Base-by-base conservation (phyloP, 2,797 vertebrate species). In the Chloroceryle inda region DNA sequence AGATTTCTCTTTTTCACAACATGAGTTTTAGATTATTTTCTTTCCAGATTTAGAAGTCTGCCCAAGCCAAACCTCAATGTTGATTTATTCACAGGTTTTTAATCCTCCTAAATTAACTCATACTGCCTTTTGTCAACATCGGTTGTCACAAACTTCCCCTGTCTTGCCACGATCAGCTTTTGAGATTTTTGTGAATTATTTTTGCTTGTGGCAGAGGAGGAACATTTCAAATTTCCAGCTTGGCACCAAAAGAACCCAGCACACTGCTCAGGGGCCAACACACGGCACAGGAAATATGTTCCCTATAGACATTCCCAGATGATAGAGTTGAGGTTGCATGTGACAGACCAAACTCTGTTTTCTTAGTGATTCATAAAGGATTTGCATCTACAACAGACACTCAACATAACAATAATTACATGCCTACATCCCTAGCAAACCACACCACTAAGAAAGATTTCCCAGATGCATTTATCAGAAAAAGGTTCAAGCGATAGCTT, bases 341-440 rank as follows among this genome's bases (percentile, higher is more conserved):
- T 66, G 72, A 92, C 81, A 94, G 78, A 92, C 67, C 61, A 82
- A 88, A 85, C 50, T 88, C 42, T 91, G 63, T 89, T 91, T 96
- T 94, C 64, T 73, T 76, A 73, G 38, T 85, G 94, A 95, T 87
- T 94, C 91, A 92, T 58, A n/a, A 42, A 62, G 78, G 68, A 94
- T 92, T 92, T 95, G 49, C 61, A 77, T 85, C 72, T 73, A 52
- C 50, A 89, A 67, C 35, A 96, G 84, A 91, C 73, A 95, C 74
- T 20, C 35, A 85, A 81, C 11, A 37, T 27, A 74, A 86, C 44
- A 83, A 78, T 84, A 95, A 92, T 92, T 92, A 81, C 78, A 74
- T 47, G 27, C 62, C 33, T 87, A 90, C 85, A 76, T 71, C 45
- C 63, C 92, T 89, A 89, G 84, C 72, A 94, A 95, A 77, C 68